These are phyloP conservation scores for Geococcyx californianus DNA, from an alignment of 2,113 vertebrate genomes.

Conservation along the genomic window DNA sequence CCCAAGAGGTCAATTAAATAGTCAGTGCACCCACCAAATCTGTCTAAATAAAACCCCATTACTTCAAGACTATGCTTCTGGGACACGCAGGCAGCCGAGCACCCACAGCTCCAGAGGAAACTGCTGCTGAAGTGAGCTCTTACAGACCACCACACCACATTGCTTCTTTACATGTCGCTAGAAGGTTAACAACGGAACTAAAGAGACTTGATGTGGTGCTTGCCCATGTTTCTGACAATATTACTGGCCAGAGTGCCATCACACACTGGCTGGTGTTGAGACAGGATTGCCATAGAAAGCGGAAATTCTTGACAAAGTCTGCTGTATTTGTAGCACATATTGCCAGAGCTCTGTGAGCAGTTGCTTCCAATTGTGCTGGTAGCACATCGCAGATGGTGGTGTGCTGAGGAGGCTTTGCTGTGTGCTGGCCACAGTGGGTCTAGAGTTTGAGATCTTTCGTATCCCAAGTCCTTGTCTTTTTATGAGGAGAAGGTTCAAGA, in stretches of 20 bases:
- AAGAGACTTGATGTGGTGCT: background rate
- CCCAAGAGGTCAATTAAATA: background rate
- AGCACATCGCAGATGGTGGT: background rate
- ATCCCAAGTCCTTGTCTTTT: background rate
- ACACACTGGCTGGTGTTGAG: background rate
- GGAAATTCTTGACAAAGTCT: background rate
- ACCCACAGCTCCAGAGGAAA: background rate
- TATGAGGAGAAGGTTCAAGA: background rate
- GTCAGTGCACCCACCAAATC: background rate
- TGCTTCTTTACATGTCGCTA: accelerated
- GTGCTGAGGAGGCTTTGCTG: background rate
- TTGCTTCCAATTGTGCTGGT: background rate
- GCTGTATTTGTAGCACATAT: background rate
- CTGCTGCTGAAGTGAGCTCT: background rate
- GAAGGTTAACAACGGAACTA: accelerated
- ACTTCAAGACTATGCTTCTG: background rate
- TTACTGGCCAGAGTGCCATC: background rate
- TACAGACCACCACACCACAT: accelerated
- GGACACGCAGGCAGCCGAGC: accelerated
- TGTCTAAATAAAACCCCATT: background rate
- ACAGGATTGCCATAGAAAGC: background rate
- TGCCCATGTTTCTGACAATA: background rate
- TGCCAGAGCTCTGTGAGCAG: background rate
- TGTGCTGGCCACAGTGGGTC: background rate
- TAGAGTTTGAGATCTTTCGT: background rate